These are phyloP conservation scores for Actinia tenebrosa DNA, from an alignment of 64 coral and sea anemone genomes.

Conservation along the genomic window DNA sequence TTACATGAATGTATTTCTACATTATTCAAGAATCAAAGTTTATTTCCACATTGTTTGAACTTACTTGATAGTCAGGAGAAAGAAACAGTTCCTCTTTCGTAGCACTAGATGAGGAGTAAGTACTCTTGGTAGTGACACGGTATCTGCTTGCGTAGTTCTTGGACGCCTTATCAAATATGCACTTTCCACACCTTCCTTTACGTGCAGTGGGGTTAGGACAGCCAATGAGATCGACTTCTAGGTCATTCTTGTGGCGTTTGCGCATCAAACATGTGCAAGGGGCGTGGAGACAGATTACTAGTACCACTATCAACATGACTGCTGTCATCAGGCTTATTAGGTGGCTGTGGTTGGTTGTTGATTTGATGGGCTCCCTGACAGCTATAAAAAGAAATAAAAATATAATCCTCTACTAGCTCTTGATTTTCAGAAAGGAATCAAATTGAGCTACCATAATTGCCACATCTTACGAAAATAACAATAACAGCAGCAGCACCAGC, in stretches of 20 bases:
- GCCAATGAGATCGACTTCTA: slow-evolving; percentile 16
- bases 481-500: too few species aligned
- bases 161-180: slow-evolving; percentile 3
- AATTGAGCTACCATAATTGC: too few species aligned
- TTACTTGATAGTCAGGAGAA: background rate
- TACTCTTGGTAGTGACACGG: background rate
- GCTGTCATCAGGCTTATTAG: background rate
- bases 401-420: background rate
- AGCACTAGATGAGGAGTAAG: background rate
- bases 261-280: slow-evolving; percentile 10
- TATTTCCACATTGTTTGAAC: background rate
- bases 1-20: too few species aligned
- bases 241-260: slow-evolving; percentile 1
- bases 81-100: slow-evolving; percentile 6
- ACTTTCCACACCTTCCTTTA: slow-evolving; percentile 23
- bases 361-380: background rate
- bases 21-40: too few species aligned
- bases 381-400: background rate
- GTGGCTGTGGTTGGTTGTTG: background rate
- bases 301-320: slow-evolving; percentile 10
- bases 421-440: too few species aligned
- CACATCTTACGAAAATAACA: too few species aligned
- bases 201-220: slow-evolving; percentile 14
- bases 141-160: slow-evolving; percentile 13
- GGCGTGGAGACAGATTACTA: slow-evolving; percentile 15